Evolutionary conservation across 1,140 invertebrate species (phyloP).

Genomic region (Telenomus remus): DNA sequence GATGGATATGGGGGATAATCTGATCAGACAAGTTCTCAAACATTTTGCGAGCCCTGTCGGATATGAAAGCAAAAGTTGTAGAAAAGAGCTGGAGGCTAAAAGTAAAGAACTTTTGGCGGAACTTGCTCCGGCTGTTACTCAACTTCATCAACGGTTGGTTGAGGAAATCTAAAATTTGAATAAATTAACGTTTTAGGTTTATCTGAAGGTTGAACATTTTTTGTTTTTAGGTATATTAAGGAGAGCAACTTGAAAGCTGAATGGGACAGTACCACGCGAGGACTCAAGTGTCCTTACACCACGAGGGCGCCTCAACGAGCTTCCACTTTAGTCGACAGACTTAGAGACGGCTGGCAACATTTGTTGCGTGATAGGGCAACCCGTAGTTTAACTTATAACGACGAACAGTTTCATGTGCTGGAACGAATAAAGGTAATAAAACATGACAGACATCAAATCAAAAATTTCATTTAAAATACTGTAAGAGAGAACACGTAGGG

Average conservation of each 20-base stretch:
- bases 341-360: constrained; percentile 94
- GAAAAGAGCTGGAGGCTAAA: constrained; percentile 69
- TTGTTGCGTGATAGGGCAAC: constrained; percentile 90
- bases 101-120: constrained; percentile 71
- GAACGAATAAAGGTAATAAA: constrained; percentile 83
- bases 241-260: constrained; percentile 80
- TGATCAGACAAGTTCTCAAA: constrained; percentile 62
- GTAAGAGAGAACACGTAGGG: too few species aligned
- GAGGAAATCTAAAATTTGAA: neutral
- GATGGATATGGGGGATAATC: constrained; percentile 64
- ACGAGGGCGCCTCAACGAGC: constrained; percentile 83
- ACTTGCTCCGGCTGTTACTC: constrained; percentile 75
- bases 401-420: constrained; percentile 94
- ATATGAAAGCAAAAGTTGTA: constrained; percentile 66
- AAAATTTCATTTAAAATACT: too few species aligned
- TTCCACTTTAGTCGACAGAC: constrained; percentile 83
- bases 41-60: constrained; percentile 60
- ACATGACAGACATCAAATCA: constrained; percentile 8
- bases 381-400: constrained; percentile 89
- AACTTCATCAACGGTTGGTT: constrained; percentile 78
- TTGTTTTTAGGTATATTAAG: constrained; percentile 66
- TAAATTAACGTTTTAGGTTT: too few species aligned
- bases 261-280: constrained; percentile 83
- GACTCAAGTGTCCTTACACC: constrained; percentile 80
- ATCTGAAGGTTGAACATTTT: too few species aligned